Base-by-base conservation (phyloP, 1,140 invertebrate genomes). In the Drosophila mauritiana region DNA sequence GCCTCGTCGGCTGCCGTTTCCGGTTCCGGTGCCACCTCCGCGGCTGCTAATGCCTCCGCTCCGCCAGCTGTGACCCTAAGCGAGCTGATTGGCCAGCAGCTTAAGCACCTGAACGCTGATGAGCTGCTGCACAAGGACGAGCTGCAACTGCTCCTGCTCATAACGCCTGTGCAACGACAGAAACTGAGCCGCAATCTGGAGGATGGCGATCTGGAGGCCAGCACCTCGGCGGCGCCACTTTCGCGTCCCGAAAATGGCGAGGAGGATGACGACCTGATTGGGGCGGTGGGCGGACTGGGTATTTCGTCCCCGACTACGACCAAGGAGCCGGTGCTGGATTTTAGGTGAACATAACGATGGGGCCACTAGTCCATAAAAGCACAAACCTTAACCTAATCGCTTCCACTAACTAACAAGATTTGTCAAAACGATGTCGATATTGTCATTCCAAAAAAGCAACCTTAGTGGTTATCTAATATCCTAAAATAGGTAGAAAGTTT, bases 111-210 rank as follows among this genome's bases (percentile, higher is more conserved):
- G 13, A 86, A 83, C 53, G 55, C 67, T 4, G 74, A 74, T 12
- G 75, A 73, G 22, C 62, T 78, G 43, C 42, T 74, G 1, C 74
- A 80, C 45, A 86, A 80, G 42, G 82, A 86, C 78, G 82, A 86
- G 59, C 57, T 86, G 42, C 82, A 86, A 40, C 62, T 86, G 59
- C 55, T 75, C 25, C 49, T 77, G 40, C 73, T 80, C 39, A 25
- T 86, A 17, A 43, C 78, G 34, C 73, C 77, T 22, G 52, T 80
- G 56, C 74, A 72, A 34, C 78, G 72, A 12, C 78, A 52, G 43
- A 78, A 37, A 8, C 25, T 63, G 34, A 61, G 56, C 20, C 40
- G 56, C 1, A 62, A 76, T 7, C 34, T 73, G 46, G 42, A 75
- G 11, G 75, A 72, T 56, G 65, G 39, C 27, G 65, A 12, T 40